These are phyloP conservation scores for Maniola jurtina DNA, from an alignment of 1,140 invertebrate species.

Conservation along the genomic window DNA sequence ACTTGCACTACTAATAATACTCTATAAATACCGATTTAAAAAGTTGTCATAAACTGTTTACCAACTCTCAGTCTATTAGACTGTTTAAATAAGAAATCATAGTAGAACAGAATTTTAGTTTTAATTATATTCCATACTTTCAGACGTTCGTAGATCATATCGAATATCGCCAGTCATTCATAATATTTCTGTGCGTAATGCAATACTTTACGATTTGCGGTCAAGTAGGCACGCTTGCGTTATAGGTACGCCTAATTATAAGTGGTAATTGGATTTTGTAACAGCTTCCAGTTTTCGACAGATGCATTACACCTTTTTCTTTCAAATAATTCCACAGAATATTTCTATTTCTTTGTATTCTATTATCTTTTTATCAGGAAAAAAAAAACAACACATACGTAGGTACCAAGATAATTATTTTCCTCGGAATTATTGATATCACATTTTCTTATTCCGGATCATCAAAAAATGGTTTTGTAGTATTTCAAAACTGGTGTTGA, in stretches of 20 bases:
- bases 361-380: background rate
- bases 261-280: slow-evolving; percentile 52
- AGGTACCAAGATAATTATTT: background rate
- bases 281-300: slow-evolving; percentile 43
- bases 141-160: slow-evolving; percentile 34
- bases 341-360: background rate
- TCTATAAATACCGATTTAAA: too few species aligned
- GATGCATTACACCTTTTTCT: slow-evolving; percentile 38
- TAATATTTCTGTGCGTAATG: slow-evolving; percentile 47
- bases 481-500: too few species aligned
- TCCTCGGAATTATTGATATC: background rate
- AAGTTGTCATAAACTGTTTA: too few species aligned
- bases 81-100: slow-evolving; percentile 29
- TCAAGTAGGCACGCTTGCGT: slow-evolving; percentile 54
- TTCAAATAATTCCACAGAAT: background rate
- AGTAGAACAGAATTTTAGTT: background rate
- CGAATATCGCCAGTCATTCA: slow-evolving; percentile 53
- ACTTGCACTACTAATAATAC: too few species aligned
- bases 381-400: background rate
- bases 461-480: too few species aligned
- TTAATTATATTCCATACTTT: slow-evolving; percentile 15
- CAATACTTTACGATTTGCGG: slow-evolving; percentile 56
- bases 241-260: slow-evolving; percentile 43
- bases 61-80: slow-evolving; percentile 19
- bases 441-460: too few species aligned